A percentile compares a stretch with the other conserved stretches of the same genome.
These are phyloP conservation scores for Hemiscyllium ocellatum DNA, from an alignment of 2,113 vertebrate species.

Conservation along the genomic window DNA sequence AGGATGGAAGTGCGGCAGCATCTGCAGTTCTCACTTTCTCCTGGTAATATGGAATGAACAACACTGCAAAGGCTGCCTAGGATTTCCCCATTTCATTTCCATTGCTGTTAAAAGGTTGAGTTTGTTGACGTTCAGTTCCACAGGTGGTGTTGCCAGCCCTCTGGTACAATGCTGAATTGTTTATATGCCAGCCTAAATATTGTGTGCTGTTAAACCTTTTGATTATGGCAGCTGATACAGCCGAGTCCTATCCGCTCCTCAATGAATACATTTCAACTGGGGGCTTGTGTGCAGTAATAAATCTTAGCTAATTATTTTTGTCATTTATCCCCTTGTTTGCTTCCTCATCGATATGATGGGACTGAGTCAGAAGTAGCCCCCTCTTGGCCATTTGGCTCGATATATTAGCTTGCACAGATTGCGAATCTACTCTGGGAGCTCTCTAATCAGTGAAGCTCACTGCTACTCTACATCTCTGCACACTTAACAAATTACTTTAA, in stretches of 20 bases:
- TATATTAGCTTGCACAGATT: not conserved
- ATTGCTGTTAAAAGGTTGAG: not conserved
- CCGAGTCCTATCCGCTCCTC: not conserved
- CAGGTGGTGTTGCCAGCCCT: not conserved
- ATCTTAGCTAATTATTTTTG: not conserved
- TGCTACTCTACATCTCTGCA: not conserved
- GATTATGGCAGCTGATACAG: not conserved
- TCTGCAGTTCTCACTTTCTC: no score
- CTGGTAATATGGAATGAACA: no score
- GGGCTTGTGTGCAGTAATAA: not conserved
- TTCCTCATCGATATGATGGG: not conserved
- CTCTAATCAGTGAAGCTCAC: not conserved
- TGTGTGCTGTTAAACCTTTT: not conserved
- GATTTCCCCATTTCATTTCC: not conserved
- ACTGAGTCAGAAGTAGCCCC: not conserved
- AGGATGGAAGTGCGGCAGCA: no score
- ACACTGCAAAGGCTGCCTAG: not conserved
- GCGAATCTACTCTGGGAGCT: not conserved
- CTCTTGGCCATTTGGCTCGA: not conserved
- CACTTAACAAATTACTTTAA: not conserved
- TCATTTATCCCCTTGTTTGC: not conserved
- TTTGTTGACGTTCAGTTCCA: not conserved
- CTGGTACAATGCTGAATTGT: not conserved
- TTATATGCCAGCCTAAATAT: not conserved
- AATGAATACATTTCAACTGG: not conserved